Base-by-base conservation (phyloP, 2,797 vertebrate species). In the Danio tinwini region DNA sequence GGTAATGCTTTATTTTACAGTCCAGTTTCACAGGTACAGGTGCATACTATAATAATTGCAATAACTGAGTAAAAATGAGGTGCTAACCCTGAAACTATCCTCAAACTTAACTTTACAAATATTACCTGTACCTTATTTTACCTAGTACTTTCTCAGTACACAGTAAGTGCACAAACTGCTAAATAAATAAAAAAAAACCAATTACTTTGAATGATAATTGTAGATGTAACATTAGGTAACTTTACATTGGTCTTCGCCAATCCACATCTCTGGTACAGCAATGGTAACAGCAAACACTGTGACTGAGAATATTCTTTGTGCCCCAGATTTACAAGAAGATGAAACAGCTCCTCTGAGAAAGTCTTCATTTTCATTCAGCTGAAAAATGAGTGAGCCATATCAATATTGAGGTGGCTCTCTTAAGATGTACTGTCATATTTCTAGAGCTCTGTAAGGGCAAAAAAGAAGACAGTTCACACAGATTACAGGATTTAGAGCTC, bases 381-480 rank as follows among this genome's bases (percentile, higher is more conserved):
- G 81, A 63, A 77, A 85, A 85, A 87, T 87, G 82, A 87, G 78
- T 81, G 84, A 77, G 81, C 76, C 81, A 62, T 84, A 78, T 85
- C 81, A 85, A 85, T 85, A 87, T 83, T 79, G 64, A 79, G 75
- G 70, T 84, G 77, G 75, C 80, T 55, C 80, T 82, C 67, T 70
- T 79, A 77, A 81, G 80, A 81, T 83, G 75, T 77, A 64, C 83
- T 50, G 78, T 78, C 82, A 82, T 71, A 82, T 79, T 70, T 76
- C 21, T 68, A 65, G 29, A 58, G 81, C 52, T 75, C 73, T 80
- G 37, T 62, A 85, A 73, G 62, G 47, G 67, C 56, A 63, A 53
- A 79, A 62, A 72, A 58, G 65, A 49, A 45, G 92, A 91, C 91
- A 90, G 92, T 90, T 87, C 84, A 88, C 85, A 86, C 80, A 86